Evolutionary conservation across 2,888 invertebrate species (phyloP), one percentile per base, ranked within the genome.

Genomic region (Synergus umbraculus): DNA sequence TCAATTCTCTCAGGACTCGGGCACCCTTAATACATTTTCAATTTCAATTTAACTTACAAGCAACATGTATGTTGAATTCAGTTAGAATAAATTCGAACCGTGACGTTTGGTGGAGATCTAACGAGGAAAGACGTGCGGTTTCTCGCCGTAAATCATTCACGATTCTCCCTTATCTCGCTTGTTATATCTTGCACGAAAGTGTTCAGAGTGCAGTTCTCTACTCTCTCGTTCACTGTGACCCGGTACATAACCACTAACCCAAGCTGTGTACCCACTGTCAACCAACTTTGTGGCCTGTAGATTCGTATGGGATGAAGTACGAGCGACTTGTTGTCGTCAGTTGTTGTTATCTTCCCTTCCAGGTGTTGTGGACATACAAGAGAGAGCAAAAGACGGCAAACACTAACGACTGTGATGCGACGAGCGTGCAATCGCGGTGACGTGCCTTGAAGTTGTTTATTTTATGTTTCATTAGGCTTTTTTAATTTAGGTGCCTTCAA

Each of bases 121-220:
- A 84, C 85, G 84, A 85, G 85, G 82, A 80, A 84, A 81, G 81
- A 84, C 84, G 77, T 64, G 80, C 82, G 77, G 82, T 78, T 83
- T 85, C 83, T 78, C 79, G 77, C 76, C 77, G 83, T 85, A 85
- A 85, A 85, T 85, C 85, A 85, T 85, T 83, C 82, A 79, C 82
- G 82, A 82, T 83, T 79, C 79, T 66, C 83, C 78, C 85, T 85
- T 85, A 85, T 85, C 85, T 83, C 76, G 76, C 83, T 85, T 83
- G 85, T 85, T 85, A 83, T 81, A 85, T 85, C 85, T 84, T 73
- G 78, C 79, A 82, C 80, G 79, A 84, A 83, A 81, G 80, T 78
- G 80, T 49, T 49, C 81, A 84, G 81, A 81, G 79, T 78, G 77
- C 29, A 29, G 29, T 79, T 81, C 79, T 58, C 78, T 65, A 79